Percentiles rank a stretch among this genome's conserved stretches.
Conservation (phyloP, 2,113 vertebrate species). For the Onychostruthus taczanowskii region DNA sequence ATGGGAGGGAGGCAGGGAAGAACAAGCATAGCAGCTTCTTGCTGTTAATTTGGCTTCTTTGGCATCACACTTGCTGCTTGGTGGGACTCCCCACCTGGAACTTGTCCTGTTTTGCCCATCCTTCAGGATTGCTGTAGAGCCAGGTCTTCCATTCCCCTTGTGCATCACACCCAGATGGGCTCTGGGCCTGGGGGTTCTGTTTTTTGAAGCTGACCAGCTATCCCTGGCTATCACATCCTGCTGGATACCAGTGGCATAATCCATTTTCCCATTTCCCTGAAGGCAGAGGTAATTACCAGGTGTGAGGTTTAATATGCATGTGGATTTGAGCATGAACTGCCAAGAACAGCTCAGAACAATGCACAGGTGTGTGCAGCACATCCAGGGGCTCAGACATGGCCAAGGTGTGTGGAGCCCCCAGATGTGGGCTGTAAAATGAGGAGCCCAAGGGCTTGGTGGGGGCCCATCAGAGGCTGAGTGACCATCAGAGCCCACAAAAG, state of each 20-base stretch:
- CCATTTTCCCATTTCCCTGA: not conserved
- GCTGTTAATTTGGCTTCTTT: not conserved
- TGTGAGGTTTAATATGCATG: not conserved
- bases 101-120: not conserved
- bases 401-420: not conserved
- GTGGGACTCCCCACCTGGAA: accelerated
- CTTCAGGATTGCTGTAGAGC: not conserved
- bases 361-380: not conserved
- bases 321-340: not conserved
- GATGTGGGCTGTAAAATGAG: not conserved
- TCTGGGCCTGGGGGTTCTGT: not conserved
- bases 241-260: not conserved
- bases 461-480: not conserved
- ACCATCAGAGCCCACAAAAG: not conserved
- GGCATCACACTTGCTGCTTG: accelerated
- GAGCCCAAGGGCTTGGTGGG: not conserved
- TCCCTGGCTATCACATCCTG: not conserved
- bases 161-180: not conserved
- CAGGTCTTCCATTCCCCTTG: not conserved
- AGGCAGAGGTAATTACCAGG: constrained; percentile 5
- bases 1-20: not conserved
- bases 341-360: not conserved
- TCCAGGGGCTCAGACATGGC: accelerated
- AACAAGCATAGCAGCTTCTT: not conserved
- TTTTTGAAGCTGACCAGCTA: not conserved